phyloP scores from a whole-genome alignment of 1,140 invertebrate species.

The Sesamia nonagrioides region DNA sequence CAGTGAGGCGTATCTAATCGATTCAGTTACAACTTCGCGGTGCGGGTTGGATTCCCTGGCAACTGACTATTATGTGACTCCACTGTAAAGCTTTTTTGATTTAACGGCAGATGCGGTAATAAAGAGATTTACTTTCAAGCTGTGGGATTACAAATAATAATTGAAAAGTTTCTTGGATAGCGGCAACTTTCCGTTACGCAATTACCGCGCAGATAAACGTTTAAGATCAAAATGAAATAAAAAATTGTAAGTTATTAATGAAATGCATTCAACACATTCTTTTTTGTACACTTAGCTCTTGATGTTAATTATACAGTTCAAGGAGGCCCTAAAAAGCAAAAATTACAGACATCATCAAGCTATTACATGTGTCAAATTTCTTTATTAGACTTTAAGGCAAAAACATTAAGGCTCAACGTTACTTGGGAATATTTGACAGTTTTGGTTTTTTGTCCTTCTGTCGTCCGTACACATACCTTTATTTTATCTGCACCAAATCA shows the following conservation, averaged over 20 bases:
- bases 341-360: too few relatives aligned
- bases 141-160: neutral
- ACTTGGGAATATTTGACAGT: too few relatives aligned
- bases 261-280: too few relatives aligned
- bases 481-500: slow-evolving; percentile 42
- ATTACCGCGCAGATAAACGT: too few relatives aligned
- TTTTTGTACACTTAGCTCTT: too few relatives aligned
- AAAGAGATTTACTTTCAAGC: slow-evolving; percentile 1
- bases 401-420: too few relatives aligned
- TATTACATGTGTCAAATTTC: too few relatives aligned
- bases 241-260: neutral
- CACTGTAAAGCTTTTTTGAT: neutral
- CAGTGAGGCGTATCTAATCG: slow-evolving; percentile 37
- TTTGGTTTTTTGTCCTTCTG: too few relatives aligned
- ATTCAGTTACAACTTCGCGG: slow-evolving; percentile 49
- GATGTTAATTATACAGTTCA: slow-evolving; percentile 2
- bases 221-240: neutral
- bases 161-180: too few relatives aligned
- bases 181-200: too few relatives aligned
- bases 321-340: neutral
- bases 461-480: too few relatives aligned
- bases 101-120: slow-evolving; percentile 30
- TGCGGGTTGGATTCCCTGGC: slow-evolving; percentile 37
- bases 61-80: slow-evolving; percentile 42
- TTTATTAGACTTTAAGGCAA: too few relatives aligned